These are phyloP conservation scores for Aphidius gifuensis DNA, from an alignment of 1,140 invertebrate species.

Conservation along the genomic window DNA sequence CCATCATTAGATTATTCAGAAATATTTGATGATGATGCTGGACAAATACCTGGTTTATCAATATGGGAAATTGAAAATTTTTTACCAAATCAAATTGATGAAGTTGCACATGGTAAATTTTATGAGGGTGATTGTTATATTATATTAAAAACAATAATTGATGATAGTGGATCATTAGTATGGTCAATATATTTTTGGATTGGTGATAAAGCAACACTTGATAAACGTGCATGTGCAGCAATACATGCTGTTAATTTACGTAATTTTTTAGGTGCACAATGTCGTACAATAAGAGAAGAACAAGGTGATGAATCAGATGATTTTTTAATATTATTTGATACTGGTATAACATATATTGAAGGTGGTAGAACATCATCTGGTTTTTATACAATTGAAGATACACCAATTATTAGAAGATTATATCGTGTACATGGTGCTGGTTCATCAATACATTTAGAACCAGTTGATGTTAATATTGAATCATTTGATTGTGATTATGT, in stretches of 20 bases:
- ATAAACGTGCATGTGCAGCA: slow-evolving; percentile 97
- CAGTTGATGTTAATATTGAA: slow-evolving; percentile 66
- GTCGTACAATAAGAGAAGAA: slow-evolving; percentile 97
- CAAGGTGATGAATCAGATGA: slow-evolving; percentile 95
- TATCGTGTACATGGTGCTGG: slow-evolving; percentile 89
- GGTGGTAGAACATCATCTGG: slow-evolving; percentile 95
- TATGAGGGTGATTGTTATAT: slow-evolving; percentile 99
- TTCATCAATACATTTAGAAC: slow-evolving; percentile 87
- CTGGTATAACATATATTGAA: slow-evolving; percentile 93
- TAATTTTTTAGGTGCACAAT: slow-evolving; percentile 92
- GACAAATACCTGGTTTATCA: slow-evolving; percentile 81
- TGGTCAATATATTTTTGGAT: slow-evolving; percentile 99
- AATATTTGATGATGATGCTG: slow-evolving; percentile 97
- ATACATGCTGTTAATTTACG: slow-evolving; percentile 98
- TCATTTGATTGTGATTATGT: slow-evolving; percentile 89
- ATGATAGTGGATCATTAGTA: slow-evolving; percentile 79
- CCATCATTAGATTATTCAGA: slow-evolving; percentile 98
- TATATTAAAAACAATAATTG: slow-evolving; percentile 85
- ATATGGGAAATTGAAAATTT: slow-evolving; percentile 99
- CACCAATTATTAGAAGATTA: slow-evolving; percentile 75
- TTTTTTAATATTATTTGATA: slow-evolving; percentile 89
- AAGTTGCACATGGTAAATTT: slow-evolving; percentile 94
- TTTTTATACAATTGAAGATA: slow-evolving; percentile 96
- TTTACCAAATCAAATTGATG: slow-evolving; percentile 88
- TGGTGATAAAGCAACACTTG: slow-evolving; percentile 92